Evolutionary conservation across 2,113 vertebrate species (phyloP), one percentile per base, ranked within the genome.

Genomic region (Pygoscelis antarcticus): DNA sequence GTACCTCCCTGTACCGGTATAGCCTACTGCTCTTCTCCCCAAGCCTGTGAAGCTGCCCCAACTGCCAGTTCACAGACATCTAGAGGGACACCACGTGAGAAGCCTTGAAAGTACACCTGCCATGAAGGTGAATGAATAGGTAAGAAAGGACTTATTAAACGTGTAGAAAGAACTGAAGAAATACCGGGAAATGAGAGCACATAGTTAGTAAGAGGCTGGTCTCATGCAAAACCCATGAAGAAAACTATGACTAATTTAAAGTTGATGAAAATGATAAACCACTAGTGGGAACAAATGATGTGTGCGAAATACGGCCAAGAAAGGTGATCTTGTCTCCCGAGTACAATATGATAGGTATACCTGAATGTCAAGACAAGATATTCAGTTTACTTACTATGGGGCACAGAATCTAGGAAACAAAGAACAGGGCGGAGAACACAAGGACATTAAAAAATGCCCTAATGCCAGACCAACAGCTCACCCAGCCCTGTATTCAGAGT

Each of bases 71-170:
- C 87, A 78, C 29, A 76, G 66, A 85, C 36, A 64, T 23, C 54
- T 4, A 2, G 42, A 81, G 26, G 29, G 38, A 72, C 10, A 57
- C 12, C 47, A 57, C 0, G 0, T 1, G 3, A 69, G 57, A 89
- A 87, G 44, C 20, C 83, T 49, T 58, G 46, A 55, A 74, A 78
- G 51, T 74, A 66, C 14, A 60, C 23, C 44, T 47, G 30, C 11
- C 51, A 68, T 3, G 8, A 34, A 89, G 16, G 22, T 29, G 42
- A 90, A 87, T 8, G 40, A 42, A 60, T 22, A 75, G 44, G n/a
- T 54, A 89, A 88, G 46, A 83, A 64, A 88, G 20, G 22, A 32
- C 47, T 86, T 66, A 69, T 11, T 62, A 70, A 55, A 47, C 1
- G 2, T 19, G 22, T 21, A 66, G 46, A 62, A 96, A 81, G 62